Evolutionary conservation across 2,888 invertebrate genomes (phyloP).

Genomic region (Phrixothrix hirtus): DNA sequence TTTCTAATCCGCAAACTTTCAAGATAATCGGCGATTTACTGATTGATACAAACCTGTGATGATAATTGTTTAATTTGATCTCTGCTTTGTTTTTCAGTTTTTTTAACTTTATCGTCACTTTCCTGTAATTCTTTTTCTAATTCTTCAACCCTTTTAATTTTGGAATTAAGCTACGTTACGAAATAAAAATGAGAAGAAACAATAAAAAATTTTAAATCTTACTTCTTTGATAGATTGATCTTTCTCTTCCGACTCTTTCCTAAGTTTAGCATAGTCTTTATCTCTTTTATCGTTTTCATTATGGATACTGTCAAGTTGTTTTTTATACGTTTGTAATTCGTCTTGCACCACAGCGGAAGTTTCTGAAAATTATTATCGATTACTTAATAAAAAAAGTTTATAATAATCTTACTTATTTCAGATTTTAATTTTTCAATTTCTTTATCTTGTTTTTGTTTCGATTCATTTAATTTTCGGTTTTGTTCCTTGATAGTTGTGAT

Average conservation of each 20-base stretch:
- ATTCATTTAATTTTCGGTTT: slow-evolving; percentile 55
- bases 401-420: slow-evolving; percentile 41
- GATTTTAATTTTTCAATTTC: slow-evolving; percentile 45
- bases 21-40: no score
- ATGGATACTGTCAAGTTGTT: slow-evolving; percentile 68
- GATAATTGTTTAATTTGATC: slow-evolving; percentile 64
- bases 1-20: no score
- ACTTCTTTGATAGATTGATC: slow-evolving; percentile 65
- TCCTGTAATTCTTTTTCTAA: slow-evolving; percentile 70
- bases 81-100: slow-evolving; percentile 64
- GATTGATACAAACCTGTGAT: slow-evolving; percentile 59
- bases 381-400: background rate
- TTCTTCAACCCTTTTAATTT: slow-evolving; percentile 66
- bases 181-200: background rate
- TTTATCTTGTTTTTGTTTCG: slow-evolving; percentile 62
- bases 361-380: slow-evolving; percentile 53
- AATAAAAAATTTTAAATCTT: slow-evolving; percentile 28
- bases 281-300: slow-evolving; percentile 67
- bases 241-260: slow-evolving; percentile 65
- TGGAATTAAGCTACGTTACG: slow-evolving; percentile 55
- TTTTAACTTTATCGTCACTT: slow-evolving; percentile 67
- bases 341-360: slow-evolving; percentile 60
- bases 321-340: slow-evolving; percentile 61
- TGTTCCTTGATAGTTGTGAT: slow-evolving; percentile 58
- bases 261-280: slow-evolving; percentile 64